A percentile compares a stretch with the other conserved stretches of the same genome.
phyloP scores from a whole-genome alignment of 2,797 vertebrate genomes.

The Pteropus rufus region DNA sequence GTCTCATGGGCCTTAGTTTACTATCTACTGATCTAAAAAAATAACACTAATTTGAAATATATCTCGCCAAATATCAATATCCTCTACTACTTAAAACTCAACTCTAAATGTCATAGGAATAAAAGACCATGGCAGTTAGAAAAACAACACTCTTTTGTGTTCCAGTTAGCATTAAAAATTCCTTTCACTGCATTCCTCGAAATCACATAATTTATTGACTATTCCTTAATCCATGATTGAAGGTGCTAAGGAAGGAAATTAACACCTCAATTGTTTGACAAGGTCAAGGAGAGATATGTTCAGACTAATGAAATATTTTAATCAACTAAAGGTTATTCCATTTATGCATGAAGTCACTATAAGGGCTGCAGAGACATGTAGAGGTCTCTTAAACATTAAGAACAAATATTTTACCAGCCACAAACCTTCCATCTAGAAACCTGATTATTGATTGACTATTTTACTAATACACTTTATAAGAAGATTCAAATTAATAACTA shows the following conservation, averaged over 20 bases:
- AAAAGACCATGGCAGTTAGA: neutral
- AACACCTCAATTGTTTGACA: constrained; percentile 58
- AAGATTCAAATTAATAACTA: constrained; percentile 9
- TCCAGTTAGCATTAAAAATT: constrained; percentile 34
- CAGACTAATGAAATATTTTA: constrained; percentile 52
- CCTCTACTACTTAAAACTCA: neutral
- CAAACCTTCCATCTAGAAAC: constrained; percentile 11
- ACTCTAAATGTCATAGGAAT: neutral
- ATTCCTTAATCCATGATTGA: neutral
- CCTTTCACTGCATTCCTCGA: neutral
- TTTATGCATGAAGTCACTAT: constrained; percentile 18
- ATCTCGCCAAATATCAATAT: neutral
- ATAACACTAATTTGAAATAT: neutral
- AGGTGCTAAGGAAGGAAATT: constrained; percentile 49
- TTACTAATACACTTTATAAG: neutral
- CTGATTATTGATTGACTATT: neutral
- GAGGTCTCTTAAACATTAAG: neutral
- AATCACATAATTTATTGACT: constrained; percentile 38
- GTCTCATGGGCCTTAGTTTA: neutral
- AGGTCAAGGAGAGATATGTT: constrained; percentile 40
- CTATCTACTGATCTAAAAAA: neutral
- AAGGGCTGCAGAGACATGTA: neutral
- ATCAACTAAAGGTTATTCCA: constrained; percentile 30
- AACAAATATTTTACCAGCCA: neutral
- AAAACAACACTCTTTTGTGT: neutral